Conservation (phyloP, 2,888 invertebrate genomes). For the Aporophyla nigra region DNA sequence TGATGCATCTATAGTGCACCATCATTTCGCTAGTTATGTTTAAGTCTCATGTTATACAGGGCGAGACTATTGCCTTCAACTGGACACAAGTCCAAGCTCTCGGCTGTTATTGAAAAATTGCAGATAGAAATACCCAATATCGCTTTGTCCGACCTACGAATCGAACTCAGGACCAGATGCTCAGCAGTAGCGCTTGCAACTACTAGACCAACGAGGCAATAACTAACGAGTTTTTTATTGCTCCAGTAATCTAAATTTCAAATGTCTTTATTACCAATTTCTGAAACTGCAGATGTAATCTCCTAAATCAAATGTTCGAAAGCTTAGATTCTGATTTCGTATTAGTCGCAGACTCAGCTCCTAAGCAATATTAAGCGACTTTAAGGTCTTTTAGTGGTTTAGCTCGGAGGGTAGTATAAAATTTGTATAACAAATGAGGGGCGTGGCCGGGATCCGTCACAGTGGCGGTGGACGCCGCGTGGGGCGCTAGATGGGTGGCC, state of each 20-base stretch:
- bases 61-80: too few species aligned
- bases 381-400: slow-evolving; percentile 77
- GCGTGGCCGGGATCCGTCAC: slow-evolving; percentile 89
- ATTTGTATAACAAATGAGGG: slow-evolving; percentile 91
- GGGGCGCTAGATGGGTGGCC: slow-evolving; percentile 89
- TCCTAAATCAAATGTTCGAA: slow-evolving; percentile 10
- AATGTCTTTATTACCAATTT: neutral
- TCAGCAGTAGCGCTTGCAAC: too few species aligned
- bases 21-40: too few species aligned
- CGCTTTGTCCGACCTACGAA: too few species aligned
- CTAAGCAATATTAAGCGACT: slow-evolving; percentile 61
- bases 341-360: slow-evolving; percentile 16
- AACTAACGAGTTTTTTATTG: neutral
- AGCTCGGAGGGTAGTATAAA: slow-evolving; percentile 90
- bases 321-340: slow-evolving; percentile 14
- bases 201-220: too few species aligned
- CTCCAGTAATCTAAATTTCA: neutral
- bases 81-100: too few species aligned
- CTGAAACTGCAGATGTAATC: neutral
- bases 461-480: slow-evolving; percentile 86
- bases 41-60: too few species aligned
- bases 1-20: too few species aligned
- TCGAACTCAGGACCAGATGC: too few species aligned
- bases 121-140: too few species aligned
- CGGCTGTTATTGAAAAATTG: too few species aligned